Conservation (phyloP, 2,888 invertebrate genomes). For the Bhutanitis thaidina region DNA sequence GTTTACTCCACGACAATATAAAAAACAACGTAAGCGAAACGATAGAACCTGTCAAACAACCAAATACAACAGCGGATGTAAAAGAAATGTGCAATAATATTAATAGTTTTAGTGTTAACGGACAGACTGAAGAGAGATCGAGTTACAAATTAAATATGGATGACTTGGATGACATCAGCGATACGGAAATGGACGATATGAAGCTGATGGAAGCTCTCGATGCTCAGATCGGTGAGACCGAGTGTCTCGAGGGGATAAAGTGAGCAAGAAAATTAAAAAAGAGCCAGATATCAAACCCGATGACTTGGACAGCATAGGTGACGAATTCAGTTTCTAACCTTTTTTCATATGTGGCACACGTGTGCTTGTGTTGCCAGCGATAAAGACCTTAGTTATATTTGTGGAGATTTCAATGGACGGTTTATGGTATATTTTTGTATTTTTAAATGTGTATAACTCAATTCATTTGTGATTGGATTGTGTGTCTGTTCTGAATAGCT, state of each 20-base stretch:
- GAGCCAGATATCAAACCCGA: constrained; percentile 24
- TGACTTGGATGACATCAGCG: constrained; percentile 33
- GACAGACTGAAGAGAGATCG: background rate
- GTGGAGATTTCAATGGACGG: background rate
- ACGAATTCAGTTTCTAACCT: constrained; percentile 28
- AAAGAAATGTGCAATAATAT: background rate
- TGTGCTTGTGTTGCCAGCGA: background rate
- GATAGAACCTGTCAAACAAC: background rate
- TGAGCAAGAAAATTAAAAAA: constrained; percentile 19
- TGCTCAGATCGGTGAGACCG: constrained; percentile 35
- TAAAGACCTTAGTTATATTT: background rate
- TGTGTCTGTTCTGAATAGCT: too few relatives aligned
- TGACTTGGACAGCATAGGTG: constrained; percentile 38
- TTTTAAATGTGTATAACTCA: background rate
- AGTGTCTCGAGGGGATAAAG: background rate
- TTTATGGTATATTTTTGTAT: background rate
- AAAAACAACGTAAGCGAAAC: background rate
- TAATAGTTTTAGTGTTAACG: background rate
- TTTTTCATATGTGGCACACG: background rate
- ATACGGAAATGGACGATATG: constrained; percentile 39
- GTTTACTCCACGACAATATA: background rate
- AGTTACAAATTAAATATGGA: constrained; percentile 27
- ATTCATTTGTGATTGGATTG: too few relatives aligned
- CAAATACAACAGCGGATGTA: background rate
- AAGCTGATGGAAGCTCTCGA: constrained; percentile 39